Percentiles rank a stretch among this genome's conserved stretches.
phyloP scores from a whole-genome alignment of 2,113 vertebrate species.

The Ammodramus savannarum region DNA sequence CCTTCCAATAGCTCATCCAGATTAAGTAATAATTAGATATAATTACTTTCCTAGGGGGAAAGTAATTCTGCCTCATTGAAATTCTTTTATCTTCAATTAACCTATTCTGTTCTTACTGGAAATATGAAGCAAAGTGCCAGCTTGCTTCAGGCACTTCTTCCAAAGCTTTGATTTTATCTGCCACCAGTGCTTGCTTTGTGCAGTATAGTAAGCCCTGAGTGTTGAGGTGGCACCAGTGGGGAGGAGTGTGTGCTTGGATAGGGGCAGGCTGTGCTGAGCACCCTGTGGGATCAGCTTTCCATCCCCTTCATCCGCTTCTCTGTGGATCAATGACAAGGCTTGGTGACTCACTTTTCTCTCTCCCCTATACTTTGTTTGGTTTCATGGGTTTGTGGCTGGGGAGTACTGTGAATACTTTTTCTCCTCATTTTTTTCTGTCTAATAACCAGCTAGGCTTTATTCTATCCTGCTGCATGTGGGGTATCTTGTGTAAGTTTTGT shows the following conservation, averaged over 20 bases:
- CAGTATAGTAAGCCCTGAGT: rapidly evolving
- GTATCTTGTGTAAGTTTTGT: neutral
- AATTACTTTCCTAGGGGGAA: constrained; percentile 42
- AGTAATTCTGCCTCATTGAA: constrained; percentile 34
- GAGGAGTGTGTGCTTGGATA: rapidly evolving
- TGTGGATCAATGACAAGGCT: rapidly evolving
- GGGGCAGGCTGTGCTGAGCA: neutral
- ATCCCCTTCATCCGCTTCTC: rapidly evolving
- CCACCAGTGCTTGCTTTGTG: neutral
- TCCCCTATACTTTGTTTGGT: neutral
- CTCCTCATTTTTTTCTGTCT: neutral
- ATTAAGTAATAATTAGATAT: constrained; percentile 56
- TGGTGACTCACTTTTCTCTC: neutral
- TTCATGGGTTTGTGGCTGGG: neutral
- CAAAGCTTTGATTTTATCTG: neutral
- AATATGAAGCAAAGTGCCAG: neutral
- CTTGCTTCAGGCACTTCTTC: neutral
- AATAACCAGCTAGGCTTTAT: neutral
- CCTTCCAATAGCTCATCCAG: constrained; percentile 34
- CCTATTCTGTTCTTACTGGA: constrained; percentile 18
- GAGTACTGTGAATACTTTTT: neutral
- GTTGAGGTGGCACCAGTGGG: neutral
- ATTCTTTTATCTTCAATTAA: constrained; percentile 54
- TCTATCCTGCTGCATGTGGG: neutral
- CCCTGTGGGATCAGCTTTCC: neutral